Evolutionary conservation across 2,888 invertebrate species (phyloP).

Genomic region (Platerodrilus igneus): DNA sequence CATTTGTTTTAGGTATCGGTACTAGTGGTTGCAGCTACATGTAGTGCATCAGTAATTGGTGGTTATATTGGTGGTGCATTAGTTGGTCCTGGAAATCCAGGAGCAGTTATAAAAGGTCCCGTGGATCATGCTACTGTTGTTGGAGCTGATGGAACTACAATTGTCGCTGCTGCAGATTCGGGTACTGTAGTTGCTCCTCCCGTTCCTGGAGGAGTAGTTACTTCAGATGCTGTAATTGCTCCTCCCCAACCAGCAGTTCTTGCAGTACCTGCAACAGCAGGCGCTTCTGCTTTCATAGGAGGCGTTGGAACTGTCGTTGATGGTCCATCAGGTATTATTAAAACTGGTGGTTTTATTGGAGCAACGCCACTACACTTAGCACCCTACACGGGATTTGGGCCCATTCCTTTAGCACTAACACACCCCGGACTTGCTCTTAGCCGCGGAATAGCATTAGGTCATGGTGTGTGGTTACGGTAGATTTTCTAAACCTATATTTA

Average conservation of each 20-base stretch:
- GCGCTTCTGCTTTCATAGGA: conserved; percentile 13
- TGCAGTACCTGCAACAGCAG: conserved; percentile 14
- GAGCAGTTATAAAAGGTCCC: conserved; percentile 27
- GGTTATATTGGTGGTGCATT: conserved; percentile 27
- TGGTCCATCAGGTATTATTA: conserved; percentile 17
- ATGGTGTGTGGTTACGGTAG: too few species aligned
- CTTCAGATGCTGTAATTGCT: conserved; percentile 27
- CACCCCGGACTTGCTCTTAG: too few species aligned
- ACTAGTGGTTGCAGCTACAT: conserved; percentile 12
- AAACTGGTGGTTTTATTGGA: conserved; percentile 10
- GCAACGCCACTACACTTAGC: too few species aligned
- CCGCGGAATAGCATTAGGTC: too few species aligned
- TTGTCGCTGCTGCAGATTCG: conserved; percentile 44
- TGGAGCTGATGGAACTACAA: conserved; percentile 43
- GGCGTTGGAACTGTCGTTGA: conserved; percentile 13
- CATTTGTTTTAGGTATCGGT: conserved; percentile 10
- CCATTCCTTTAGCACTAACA: too few species aligned
- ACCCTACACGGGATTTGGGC: too few species aligned
- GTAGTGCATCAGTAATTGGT: conserved; percentile 11
- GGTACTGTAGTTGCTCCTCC: conserved; percentile 29
- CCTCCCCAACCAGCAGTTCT: conserved; percentile 18
- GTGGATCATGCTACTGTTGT: conserved; percentile 24
- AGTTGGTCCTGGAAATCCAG: conserved; percentile 26
- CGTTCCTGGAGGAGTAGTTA: conserved; percentile 28
- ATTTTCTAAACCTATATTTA: too few species aligned